phyloP scores from a whole-genome alignment of 2,888 invertebrate species.

The Eupsilia transversa region DNA sequence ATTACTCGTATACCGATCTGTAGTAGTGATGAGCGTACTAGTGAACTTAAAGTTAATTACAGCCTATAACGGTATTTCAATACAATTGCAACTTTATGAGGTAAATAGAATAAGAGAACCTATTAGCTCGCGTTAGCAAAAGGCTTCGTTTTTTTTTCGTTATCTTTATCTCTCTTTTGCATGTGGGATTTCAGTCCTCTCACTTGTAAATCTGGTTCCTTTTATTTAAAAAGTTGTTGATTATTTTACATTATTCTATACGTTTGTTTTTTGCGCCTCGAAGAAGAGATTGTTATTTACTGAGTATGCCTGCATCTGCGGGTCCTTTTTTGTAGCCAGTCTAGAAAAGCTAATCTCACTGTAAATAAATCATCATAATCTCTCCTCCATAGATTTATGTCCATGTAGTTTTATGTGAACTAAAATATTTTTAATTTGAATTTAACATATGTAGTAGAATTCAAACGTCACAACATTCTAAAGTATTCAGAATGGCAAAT shows the following conservation, averaged over 20 bases:
- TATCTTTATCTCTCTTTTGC: neutral
- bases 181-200: neutral
- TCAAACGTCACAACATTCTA: neutral
- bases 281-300: neutral
- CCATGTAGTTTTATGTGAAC: neutral
- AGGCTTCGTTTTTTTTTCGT: neutral
- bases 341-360: neutral
- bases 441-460: neutral
- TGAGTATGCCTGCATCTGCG: neutral
- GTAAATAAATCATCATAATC: neutral
- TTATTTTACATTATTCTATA: neutral
- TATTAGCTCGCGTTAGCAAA: too few species aligned
- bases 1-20: neutral
- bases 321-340: too few species aligned
- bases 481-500: neutral
- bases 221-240: neutral
- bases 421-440: neutral
- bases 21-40: neutral
- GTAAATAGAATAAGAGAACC: neutral
- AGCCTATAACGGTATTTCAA: neutral
- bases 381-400: neutral
- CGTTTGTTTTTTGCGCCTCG: too few species aligned
- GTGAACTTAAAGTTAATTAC: neutral
- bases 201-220: neutral
- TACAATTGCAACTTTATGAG: conserved; percentile 1